Evolutionary conservation across 2,888 invertebrate species (phyloP), one percentile per base, ranked within the genome.

Genomic region (Luffia ferchaultella): DNA sequence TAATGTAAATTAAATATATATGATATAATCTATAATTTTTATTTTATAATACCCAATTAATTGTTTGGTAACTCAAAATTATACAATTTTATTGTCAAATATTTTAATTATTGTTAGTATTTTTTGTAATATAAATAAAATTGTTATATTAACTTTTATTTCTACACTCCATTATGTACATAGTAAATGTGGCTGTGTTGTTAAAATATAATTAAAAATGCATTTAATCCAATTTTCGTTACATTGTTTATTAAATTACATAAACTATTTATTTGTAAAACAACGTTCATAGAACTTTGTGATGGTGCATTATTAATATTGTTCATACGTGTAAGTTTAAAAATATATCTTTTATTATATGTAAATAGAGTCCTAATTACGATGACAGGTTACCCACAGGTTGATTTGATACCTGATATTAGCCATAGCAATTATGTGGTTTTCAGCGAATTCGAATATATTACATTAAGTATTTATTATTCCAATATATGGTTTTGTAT

Each of bases 261-360:
- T 30, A 30, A 30, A 30, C 12, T 15, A 16, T 30, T 16, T 46
- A 18, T 2, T 18, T 45, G 45, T 16, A 16, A 46, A 46, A 46
- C 30, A 46, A 46, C 20, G 48, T 48, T 48, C 48, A 7, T 48
- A 43, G 30, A 55, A 55, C 50, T 58, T 55, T 50, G 54, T 57
- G 62, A 69, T 68, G 70, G 70, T 70, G 70, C 69, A 64, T 67
- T 62, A 56, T 58, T n/a, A 30, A 30, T 7, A 30, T 30, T 30
- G 30, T 30, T 30, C 30, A 30, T 30, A 30, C 3, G 30, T 30
- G 3, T 7, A 30, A 30, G 30, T n/a, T n/a, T n/a, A 30, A 30
- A 30, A 30, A 30, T 30, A 12, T 30, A 30, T 12, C 30, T 30
- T 7, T 7, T 12, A 30, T 7, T 30, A 30, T 30, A 30, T 30